Conservation (phyloP, 1,140 invertebrate species). For the Galleria mellonella region DNA sequence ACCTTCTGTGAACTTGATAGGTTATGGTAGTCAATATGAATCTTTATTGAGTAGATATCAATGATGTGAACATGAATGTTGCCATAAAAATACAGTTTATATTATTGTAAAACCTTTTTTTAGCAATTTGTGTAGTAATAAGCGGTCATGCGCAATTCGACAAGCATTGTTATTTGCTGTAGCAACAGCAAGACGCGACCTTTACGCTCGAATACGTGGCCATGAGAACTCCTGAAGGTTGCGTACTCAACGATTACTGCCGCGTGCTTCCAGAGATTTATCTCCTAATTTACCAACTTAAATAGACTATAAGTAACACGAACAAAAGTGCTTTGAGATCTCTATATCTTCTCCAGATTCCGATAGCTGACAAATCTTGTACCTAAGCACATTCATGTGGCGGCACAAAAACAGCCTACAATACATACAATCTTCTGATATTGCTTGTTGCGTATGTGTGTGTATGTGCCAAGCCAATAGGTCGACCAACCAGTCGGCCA, state of each 20-base stretch:
- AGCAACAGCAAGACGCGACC: slow-evolving; percentile 45
- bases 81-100: slow-evolving; percentile 2
- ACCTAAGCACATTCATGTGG: slow-evolving; percentile 9
- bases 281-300: too few relatives aligned
- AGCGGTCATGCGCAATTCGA: slow-evolving; percentile 15
- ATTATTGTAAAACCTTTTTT: slow-evolving; percentile 9
- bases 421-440: slow-evolving; percentile 40
- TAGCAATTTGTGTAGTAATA: slow-evolving; percentile 6
- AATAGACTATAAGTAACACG: too few relatives aligned
- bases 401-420: slow-evolving; percentile 40
- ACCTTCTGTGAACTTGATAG: too few relatives aligned
- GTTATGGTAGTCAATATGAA: too few relatives aligned
- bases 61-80: too few relatives aligned
- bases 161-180: slow-evolving; percentile 35
- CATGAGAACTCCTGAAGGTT: slow-evolving; percentile 66
- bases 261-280: too few relatives aligned
- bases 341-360: too few relatives aligned
- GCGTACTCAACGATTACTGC: slow-evolving; percentile 20
- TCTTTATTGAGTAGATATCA: too few relatives aligned
- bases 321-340: too few relatives aligned
- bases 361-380: slow-evolving; percentile 1
- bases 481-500: slow-evolving; percentile 70
- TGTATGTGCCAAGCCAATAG: slow-evolving; percentile 62
- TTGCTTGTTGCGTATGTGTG: slow-evolving; percentile 29
- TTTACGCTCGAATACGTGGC: slow-evolving; percentile 56